Conservation (phyloP, 1,140 invertebrate species). For the Stenopsyche tienmushanensis region DNA sequence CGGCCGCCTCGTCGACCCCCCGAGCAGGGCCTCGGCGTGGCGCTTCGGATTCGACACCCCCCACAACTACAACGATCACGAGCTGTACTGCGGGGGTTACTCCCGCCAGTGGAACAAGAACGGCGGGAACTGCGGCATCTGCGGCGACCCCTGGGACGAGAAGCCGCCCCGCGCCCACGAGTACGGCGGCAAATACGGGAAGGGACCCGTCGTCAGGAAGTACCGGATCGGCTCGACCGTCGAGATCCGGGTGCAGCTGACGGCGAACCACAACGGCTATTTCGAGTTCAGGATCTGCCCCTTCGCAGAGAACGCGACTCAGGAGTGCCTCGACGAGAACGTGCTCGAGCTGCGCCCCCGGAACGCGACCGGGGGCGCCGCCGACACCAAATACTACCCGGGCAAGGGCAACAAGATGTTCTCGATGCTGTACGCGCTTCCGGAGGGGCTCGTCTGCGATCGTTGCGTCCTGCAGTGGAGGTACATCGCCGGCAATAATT, state of each 20-base stretch:
- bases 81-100: constrained; percentile 87
- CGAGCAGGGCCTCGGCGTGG: constrained; percentile 81
- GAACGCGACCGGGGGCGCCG: constrained; percentile 47
- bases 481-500: constrained; percentile 79
- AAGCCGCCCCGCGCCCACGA: constrained; percentile 76
- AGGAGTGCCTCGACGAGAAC: constrained; percentile 76
- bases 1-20: constrained; percentile 81
- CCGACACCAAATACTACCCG: constrained; percentile 66
- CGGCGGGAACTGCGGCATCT: constrained; percentile 83
- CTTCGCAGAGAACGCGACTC: constrained; percentile 59
- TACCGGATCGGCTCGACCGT: constrained; percentile 69
- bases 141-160: constrained; percentile 81
- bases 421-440: constrained; percentile 70
- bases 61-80: constrained; percentile 85
- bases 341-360: constrained; percentile 52
- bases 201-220: constrained; percentile 75
- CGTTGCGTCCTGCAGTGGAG: constrained; percentile 83
- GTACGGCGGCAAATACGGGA: constrained; percentile 78
- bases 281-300: constrained; percentile 88
- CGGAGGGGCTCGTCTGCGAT: constrained; percentile 66
- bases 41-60: constrained; percentile 73
- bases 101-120: constrained; percentile 71
- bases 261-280: constrained; percentile 78
- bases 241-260: constrained; percentile 73
- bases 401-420: constrained; percentile 76